These are phyloP conservation scores for Bombus vancouverensis DNA, from an alignment of 1,140 invertebrate species.

Conservation along the genomic window DNA sequence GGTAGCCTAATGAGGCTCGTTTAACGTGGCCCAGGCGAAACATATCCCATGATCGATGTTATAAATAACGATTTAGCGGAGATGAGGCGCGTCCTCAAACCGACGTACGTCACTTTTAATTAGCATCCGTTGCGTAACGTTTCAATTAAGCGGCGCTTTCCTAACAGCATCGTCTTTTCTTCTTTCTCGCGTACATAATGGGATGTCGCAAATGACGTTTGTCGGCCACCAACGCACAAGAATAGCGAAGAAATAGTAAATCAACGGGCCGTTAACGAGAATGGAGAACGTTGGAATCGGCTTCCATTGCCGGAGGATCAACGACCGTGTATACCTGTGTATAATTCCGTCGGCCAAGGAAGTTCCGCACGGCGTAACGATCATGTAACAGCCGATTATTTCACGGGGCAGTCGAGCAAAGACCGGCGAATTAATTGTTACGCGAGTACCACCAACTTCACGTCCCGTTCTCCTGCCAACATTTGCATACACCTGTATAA, in stretches of 20 bases:
- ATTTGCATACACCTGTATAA: background rate
- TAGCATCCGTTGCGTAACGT: conserved; percentile 52
- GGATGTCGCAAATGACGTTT: conserved; percentile 20
- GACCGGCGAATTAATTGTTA: conserved; percentile 47
- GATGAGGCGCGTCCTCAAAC: conserved; percentile 25
- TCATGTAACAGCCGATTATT: conserved; percentile 61
- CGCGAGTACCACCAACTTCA: conserved; percentile 12
- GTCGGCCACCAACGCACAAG: background rate
- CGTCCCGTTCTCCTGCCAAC: background rate
- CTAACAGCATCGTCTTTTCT: background rate
- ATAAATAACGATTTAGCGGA: conserved; percentile 46
- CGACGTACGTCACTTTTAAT: conserved; percentile 48
- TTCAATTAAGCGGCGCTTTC: conserved; percentile 29
- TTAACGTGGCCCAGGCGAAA: conserved; percentile 18
- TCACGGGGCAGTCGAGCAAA: conserved; percentile 34
- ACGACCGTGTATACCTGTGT: conserved; percentile 44
- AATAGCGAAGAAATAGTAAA: conserved; percentile 17
- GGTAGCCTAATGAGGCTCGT: background rate
- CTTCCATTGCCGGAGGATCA: conserved; percentile 14
- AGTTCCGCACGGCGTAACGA: conserved; percentile 45
- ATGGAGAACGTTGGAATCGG: conserved; percentile 46
- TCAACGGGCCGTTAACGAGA: conserved; percentile 31
- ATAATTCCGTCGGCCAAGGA: conserved; percentile 35
- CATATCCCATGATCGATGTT: conserved; percentile 23
- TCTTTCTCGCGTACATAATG: background rate